phyloP scores from a whole-genome alignment of 2,113 vertebrate genomes.

The Zeus faber region DNA sequence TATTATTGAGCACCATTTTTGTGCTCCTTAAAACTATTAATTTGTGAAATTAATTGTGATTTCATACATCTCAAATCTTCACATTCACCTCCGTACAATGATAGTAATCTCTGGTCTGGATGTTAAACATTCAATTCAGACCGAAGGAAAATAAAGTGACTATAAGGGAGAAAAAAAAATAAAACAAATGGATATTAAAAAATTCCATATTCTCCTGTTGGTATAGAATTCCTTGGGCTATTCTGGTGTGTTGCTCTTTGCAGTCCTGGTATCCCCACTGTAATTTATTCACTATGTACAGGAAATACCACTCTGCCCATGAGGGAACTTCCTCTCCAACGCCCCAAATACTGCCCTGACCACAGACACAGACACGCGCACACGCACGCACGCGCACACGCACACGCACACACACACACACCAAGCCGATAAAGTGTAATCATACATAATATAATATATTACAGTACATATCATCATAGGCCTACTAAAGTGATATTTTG shows the following conservation, averaged over 20 bases:
- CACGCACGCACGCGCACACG: constrained; percentile 13
- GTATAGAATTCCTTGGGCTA: not conserved
- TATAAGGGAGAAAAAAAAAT: not conserved
- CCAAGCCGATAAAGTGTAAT: no score
- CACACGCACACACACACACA: not conserved
- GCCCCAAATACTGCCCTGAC: constrained; percentile 53
- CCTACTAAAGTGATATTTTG: no score
- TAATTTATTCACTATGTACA: constrained; percentile 56
- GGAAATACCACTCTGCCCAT: constrained; percentile 69
- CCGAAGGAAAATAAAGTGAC: not conserved
- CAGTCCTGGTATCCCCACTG: constrained; percentile 15
- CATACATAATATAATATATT: no score
- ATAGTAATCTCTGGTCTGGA: no score
- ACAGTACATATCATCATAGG: no score
- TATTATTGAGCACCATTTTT: no score
- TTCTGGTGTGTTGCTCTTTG: not conserved
- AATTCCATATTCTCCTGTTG: not conserved
- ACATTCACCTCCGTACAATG: no score
- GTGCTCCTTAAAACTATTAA: no score
- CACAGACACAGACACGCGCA: not conserved
- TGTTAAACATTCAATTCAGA: no score
- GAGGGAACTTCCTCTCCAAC: constrained; percentile 51
- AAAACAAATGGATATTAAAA: not conserved
- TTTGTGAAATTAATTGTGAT: no score
- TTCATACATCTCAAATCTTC: no score